Base-by-base conservation (phyloP, 2,113 vertebrate species). In the Lanius ludovicianus region DNA sequence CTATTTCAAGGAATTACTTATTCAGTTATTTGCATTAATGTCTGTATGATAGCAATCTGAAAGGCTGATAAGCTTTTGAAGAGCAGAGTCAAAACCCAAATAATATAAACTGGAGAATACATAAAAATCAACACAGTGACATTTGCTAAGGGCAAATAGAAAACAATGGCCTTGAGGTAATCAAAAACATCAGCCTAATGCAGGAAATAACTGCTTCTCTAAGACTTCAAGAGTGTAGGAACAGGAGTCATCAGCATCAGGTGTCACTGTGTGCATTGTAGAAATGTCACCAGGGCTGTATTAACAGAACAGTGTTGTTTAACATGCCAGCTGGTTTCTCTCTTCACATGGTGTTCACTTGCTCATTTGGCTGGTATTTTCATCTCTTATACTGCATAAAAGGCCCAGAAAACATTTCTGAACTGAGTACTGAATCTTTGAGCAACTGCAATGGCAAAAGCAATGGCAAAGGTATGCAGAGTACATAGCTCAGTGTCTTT, bases 301-400 rank as follows among this genome's bases (percentile, higher is more conserved):
- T 84, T 89, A 89, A 71, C 73, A 93, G 39, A 94, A 59, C 24
- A 44, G 52, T 41, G 93, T 91, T 75, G 52, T 91, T 94, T 84
- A 84, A 67, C 30, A 37, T 56, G 52, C 74, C 47, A 44, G 57
- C 16, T 91, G 60, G 14, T 87, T 93, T 91, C 41, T 84, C 14
- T 91, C 60, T 82, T 44, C 44, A 44, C n/a, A 69, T 89, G 41
- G 35, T 78, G 56, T 78, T 91, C 30, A 17, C 39, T 84, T 84
- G 33, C 44, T 84, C 60, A 31, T 44, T 87, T 11, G 1, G 16
- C 21, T 84, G 39, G 35, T 25, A 23, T 82, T 93, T 49, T 78
- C 7, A 4, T 56, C 39, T 65, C 14, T 75, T 62, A 24, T 22
- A 31, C 35, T 27, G 15, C 25, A 65, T 14, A 87, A 89, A 87